Evolutionary conservation across 2,888 invertebrate genomes (phyloP), one percentile per base, ranked within the genome.

Genomic region (Parnassius mnemosyne): DNA sequence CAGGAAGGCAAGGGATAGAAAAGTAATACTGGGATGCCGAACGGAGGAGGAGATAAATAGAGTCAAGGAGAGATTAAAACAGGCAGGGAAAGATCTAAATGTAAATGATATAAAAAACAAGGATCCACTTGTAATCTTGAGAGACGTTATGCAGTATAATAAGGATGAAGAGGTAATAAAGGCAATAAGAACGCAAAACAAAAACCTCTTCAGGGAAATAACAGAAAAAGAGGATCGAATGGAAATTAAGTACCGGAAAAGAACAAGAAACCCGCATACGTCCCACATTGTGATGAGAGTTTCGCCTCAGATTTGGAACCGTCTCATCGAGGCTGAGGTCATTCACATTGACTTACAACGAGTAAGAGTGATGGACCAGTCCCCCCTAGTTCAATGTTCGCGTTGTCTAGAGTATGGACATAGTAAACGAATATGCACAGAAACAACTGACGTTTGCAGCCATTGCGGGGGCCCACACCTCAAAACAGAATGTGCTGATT

Each of bases 311-410:
- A 25, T 25, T 25, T 25, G 25, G 25, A 25, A 25, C 25, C 25
- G 25, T 25, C 3, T 42, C 3, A 49, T 25, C 7, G 41, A 57
- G 25, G 49, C 5, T n/a, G 57, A 16, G n/a, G 10, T 2, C 7
- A 9, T 57, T 10, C 50, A 57, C 9, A 47, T 57, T 11, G 57
- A 49, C n/a, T n/a, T 57, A 5, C 57, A 57, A 49, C 13, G 43
- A 41, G 43, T 20, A 10, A 13, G 13, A 11, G 57, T 57, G 12
- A 25, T 25, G 25, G 25, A 25, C 25, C 25, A 25, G 25, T 25
- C 25, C 25, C 25, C 25, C 25, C 5, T 25, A 25, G 25, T 25
- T 25, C 25, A 25, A 25, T 25, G 25, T 25, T 25, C 25, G 25
- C 25, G 25, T 25, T 25, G 25, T 25, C 25, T 25, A 5, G 25